Base-by-base conservation (phyloP, 2,797 vertebrate species). In the Platalea minor region DNA sequence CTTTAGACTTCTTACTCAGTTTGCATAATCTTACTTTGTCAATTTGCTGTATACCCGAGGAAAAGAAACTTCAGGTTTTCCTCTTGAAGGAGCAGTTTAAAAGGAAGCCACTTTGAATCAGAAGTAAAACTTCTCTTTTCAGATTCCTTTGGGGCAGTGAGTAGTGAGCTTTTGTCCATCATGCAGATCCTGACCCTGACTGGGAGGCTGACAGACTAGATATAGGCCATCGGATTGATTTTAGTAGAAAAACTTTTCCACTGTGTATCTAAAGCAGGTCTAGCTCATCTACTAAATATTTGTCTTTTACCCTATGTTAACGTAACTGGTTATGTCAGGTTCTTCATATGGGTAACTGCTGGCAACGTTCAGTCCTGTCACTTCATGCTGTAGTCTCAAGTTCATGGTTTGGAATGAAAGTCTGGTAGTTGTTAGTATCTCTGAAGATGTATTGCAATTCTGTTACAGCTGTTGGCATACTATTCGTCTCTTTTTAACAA, bases 101-200 rank as follows among this genome's bases (percentile, higher is more conserved):
- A 84, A 73, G 24, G 26, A 65, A 81, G 54, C 7, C 35, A 4
- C 21, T 78, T 26, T 8, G 53, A 70, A 43, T 63, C 9, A 10
- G 20, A 13, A 65, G 6, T 37, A 23, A 51, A 78, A 75, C 29
- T 76, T 41, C 5, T 33, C 17, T 57, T 46, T 28, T 53, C 24
- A 5, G 5, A 17, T 70, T 89, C 9, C 35, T 88, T 50, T 46
- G 25, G 16, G 19, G 8, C 23, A 56, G 26, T 43, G 75, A 83
- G 37, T 18, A 31, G n/a, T 35, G 48, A 77, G 35, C 19, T 19
- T n/a, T 43, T 57, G 15, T 63, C 33, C 25, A 5, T 73, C 0
- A 0, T 15, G 33, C 5, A 19, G 37, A 20, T 54, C 18, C 53
- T 70, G 54, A 37, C 19, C 23, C 0, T 0, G 26, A 9, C 35